Conservation (phyloP, 2,797 vertebrate genomes). For the Notamacropus eugenii region DNA sequence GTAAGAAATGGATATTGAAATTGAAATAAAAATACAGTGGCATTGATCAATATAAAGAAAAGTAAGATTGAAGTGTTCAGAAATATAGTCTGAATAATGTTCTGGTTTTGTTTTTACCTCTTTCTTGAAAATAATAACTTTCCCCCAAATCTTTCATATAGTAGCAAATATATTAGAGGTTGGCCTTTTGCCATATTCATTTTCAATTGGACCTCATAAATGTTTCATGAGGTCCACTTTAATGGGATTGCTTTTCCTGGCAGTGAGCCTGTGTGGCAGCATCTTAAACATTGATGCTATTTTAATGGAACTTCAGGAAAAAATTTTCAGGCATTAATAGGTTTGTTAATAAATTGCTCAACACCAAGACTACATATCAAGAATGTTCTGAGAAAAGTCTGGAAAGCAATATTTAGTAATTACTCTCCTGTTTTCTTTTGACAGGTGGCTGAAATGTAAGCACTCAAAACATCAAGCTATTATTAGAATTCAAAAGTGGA, state of each 20-base stretch:
- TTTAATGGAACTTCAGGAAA: conserved; percentile 72
- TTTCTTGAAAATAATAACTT: conserved; percentile 76
- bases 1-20: background rate
- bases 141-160: conserved; percentile 23
- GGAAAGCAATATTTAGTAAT: conserved; percentile 47
- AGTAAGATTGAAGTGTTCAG: background rate
- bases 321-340: conserved; percentile 76
- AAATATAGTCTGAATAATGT: conserved; percentile 22
- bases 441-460: background rate
- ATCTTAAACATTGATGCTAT: conserved; percentile 62
- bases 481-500: background rate
- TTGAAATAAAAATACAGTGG: background rate
- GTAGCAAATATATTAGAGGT: conserved; percentile 26
- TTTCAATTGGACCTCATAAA: conserved; percentile 83
- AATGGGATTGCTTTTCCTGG: conserved; percentile 78
- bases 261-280: conserved; percentile 64
- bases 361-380: conserved; percentile 68
- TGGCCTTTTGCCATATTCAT: conserved; percentile 81
- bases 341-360: conserved; percentile 85
- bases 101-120: conserved; percentile 71
- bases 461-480: background rate
- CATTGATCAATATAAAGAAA: background rate
- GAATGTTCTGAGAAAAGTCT: conserved; percentile 77
- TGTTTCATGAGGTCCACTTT: conserved; percentile 82
- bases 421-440: conserved; percentile 66